Conservation (phyloP, 2,888 invertebrate species). For the Polyommatus iphigenia region DNA sequence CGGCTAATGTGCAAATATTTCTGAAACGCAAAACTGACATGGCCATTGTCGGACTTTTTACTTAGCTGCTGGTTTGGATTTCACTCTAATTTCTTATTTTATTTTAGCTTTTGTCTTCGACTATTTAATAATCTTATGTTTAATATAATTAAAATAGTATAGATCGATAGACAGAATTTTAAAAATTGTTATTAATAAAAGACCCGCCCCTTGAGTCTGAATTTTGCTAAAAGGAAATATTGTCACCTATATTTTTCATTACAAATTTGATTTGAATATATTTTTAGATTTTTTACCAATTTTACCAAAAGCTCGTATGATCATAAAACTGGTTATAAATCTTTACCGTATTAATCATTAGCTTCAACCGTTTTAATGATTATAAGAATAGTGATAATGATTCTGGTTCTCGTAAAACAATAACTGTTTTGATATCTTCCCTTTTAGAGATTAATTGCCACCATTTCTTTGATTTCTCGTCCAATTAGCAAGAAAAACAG, state of each 20-base stretch:
- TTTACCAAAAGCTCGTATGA: neutral
- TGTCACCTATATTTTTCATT: too few species aligned
- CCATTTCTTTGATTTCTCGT: slow-evolving; percentile 62
- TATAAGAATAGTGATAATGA: neutral
- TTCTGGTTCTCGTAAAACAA: neutral
- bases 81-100: slow-evolving; percentile 16
- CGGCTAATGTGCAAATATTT: slow-evolving; percentile 59
- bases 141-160: neutral
- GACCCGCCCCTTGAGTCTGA: too few species aligned
- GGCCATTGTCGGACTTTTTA: slow-evolving; percentile 48
- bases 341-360: neutral
- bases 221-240: too few species aligned
- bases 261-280: too few species aligned
- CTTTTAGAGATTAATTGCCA: slow-evolving; percentile 34
- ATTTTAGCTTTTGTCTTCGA: slow-evolving; percentile 38
- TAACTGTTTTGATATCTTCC: neutral
- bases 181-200: too few species aligned
- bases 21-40: slow-evolving; percentile 54
- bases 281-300: too few species aligned
- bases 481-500: slow-evolving; percentile 77
- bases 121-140: neutral
- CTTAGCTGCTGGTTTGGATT: slow-evolving; percentile 46
- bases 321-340: neutral
- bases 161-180: too few species aligned
- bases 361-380: slow-evolving; percentile 6